Evolutionary conservation across 2,113 vertebrate genomes (phyloP), one percentile per base, ranked within the genome.

Genomic region (Aplodontia rufa): DNA sequence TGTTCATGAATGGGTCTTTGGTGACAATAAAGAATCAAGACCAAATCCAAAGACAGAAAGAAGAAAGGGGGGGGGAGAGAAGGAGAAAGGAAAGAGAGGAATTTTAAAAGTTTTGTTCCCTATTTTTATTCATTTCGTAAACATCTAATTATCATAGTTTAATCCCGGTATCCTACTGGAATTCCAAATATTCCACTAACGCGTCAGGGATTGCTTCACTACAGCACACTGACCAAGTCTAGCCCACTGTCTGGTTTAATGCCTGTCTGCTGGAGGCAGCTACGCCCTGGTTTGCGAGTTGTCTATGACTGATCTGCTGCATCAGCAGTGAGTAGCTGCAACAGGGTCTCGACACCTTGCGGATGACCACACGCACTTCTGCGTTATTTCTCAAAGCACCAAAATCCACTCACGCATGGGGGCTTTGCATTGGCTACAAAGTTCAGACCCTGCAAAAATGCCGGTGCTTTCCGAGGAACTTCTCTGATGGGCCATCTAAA

Each of bases 1-100:
- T 1, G 6, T 69, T 83, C 47, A 60, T 19, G 28, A 62, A 24
- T 1, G 1, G 6, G 53, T 49, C 87, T 87, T 88, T 78, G 51
- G 17, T 8, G 62, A 89, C 51, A 74, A 40, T 30, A 53, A 88
- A 83, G 30, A 49, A 75, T 53, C n/a, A 88, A 95, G 35, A 92
- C 26, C 5, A 84, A 84, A 24, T 66, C 42, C 47, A 66, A 66
- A 71, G 68, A 24, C 19, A 71, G 24, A 20, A 71, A 40, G 37
- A 22, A 40, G 10, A 64, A 9, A 7, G 22, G 72, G 22, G 45
- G 30, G 24, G 12, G 0, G 49, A 11, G 19, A 6, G 12, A 40
- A 42, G 14, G 37, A 81, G 32, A 17, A 71, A 40, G 37, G 40
- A 19, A 16, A 40, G 37, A 71, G 35, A n/a, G 24, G 30, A 93